Conservation (phyloP, 2,113 vertebrate genomes). For the Mionectes macconnelli region DNA sequence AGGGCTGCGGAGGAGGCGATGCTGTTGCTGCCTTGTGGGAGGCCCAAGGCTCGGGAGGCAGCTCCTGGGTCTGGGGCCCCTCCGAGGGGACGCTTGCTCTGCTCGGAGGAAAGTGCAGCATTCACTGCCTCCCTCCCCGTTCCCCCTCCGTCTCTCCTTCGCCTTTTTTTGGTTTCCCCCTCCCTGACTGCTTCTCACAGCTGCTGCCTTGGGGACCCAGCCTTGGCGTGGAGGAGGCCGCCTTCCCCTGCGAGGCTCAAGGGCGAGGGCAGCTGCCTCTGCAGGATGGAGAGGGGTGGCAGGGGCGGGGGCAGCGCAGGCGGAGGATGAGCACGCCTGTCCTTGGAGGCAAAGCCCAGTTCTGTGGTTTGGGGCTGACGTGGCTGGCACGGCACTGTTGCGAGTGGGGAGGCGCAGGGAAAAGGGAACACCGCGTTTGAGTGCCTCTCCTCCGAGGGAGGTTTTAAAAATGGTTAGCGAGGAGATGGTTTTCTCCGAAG, state of each 20-base stretch:
- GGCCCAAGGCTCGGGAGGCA: constrained; percentile 32
- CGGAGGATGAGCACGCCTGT: not conserved
- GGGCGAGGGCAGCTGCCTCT: not conserved
- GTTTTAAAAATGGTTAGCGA: not conserved
- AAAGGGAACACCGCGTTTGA: rapidly evolving
- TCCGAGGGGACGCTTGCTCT: not conserved
- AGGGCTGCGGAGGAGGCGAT: not conserved
- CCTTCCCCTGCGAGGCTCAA: not conserved
- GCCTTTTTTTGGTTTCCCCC: not conserved
- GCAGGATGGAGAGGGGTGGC: not conserved
- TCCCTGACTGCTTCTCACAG: not conserved
- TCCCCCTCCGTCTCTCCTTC: not conserved
- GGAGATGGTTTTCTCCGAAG: not conserved
- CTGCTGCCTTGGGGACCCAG: not conserved
- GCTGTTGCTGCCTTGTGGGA: constrained; percentile 28
- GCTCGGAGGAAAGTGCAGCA: not conserved
- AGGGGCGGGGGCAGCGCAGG: not conserved
- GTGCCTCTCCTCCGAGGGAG: not conserved
- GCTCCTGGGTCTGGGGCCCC: constrained; percentile 45
- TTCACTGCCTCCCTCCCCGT: not conserved
- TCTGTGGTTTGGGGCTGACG: not conserved
- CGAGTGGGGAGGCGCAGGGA: not conserved
- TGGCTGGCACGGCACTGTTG: not conserved
- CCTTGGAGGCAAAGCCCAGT: not conserved
- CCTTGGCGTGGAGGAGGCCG: not conserved